Percentiles rank a stretch among this genome's conserved stretches.
These are phyloP conservation scores for Nesospiza acunhae DNA, from an alignment of 2,113 vertebrate genomes.

Conservation along the genomic window DNA sequence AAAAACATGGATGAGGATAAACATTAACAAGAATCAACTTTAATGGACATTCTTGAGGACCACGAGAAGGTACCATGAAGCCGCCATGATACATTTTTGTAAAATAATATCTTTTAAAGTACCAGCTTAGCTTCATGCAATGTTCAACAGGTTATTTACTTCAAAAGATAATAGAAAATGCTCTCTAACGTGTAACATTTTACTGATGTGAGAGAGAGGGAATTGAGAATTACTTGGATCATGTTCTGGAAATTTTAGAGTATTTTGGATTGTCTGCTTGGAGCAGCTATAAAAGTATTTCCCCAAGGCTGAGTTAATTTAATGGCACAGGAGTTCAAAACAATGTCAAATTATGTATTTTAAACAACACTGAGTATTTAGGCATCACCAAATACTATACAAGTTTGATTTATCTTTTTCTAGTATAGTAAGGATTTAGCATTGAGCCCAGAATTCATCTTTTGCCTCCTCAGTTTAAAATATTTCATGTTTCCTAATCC, in stretches of 20 bases:
- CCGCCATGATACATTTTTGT: background rate
- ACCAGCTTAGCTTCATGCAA: background rate
- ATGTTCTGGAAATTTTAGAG: background rate
- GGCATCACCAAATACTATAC: background rate
- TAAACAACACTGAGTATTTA: conserved; percentile 29
- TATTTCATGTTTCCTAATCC: conserved; percentile 38
- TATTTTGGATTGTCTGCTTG: background rate
- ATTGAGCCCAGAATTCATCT: background rate
- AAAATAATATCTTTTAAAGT: background rate
- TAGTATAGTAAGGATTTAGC: background rate
- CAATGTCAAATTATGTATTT: conserved; percentile 23
- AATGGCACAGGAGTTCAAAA: background rate
- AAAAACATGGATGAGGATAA: background rate
- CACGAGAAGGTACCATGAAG: background rate
- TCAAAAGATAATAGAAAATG: background rate
- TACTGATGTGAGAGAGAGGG: background rate
- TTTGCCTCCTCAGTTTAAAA: conserved; percentile 33
- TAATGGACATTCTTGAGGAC: background rate
- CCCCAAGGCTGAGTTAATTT: conserved; percentile 8
- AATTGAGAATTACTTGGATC: background rate
- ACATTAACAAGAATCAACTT: background rate
- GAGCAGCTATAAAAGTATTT: conserved; percentile 11
- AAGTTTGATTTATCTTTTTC: conserved; percentile 1
- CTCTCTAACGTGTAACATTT: background rate
- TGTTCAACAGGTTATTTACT: background rate